A percentile compares a stretch with the other conserved stretches of the same genome.
phyloP scores from a whole-genome alignment of 1,140 invertebrate species.

The Holcopasites calliopsidis region DNA sequence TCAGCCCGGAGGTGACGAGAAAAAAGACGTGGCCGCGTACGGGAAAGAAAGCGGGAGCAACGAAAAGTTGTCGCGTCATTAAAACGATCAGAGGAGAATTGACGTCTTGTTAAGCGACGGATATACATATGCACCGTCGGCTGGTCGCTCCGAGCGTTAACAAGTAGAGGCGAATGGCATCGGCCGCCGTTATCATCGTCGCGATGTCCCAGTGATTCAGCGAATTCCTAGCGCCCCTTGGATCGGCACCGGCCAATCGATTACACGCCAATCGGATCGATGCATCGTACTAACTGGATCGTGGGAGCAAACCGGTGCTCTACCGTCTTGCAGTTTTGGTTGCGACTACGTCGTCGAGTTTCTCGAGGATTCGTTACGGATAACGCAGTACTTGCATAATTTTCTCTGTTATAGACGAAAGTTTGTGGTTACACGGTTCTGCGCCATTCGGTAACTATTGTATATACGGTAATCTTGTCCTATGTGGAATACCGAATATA shows the following conservation, averaged over 20 bases:
- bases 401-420: no score
- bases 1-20: no score
- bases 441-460: no score
- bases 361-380: neutral
- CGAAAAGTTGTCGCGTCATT: slow-evolving; percentile 18
- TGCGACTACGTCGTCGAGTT: slow-evolving; percentile 2
- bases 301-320: slow-evolving; percentile 18
- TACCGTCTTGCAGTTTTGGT: slow-evolving; percentile 18
- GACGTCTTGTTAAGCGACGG: slow-evolving; percentile 57
- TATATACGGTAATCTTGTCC: no score
- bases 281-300: slow-evolving; percentile 61
- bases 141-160: slow-evolving; percentile 19
- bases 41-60: neutral
- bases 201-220: slow-evolving; percentile 51
- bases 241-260: slow-evolving; percentile 47
- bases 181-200: slow-evolving; percentile 37
- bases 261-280: slow-evolving; percentile 62
- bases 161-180: slow-evolving; percentile 32
- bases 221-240: slow-evolving; percentile 49
- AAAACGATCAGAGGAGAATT: slow-evolving; percentile 39
- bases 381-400: no score
- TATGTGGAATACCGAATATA: no score
- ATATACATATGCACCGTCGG: slow-evolving; percentile 30
- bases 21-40: neutral
- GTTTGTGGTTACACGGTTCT: no score